phyloP scores from a whole-genome alignment of 53 echinoderm and acorn worm genomes.

The Pentamera pediparva region DNA sequence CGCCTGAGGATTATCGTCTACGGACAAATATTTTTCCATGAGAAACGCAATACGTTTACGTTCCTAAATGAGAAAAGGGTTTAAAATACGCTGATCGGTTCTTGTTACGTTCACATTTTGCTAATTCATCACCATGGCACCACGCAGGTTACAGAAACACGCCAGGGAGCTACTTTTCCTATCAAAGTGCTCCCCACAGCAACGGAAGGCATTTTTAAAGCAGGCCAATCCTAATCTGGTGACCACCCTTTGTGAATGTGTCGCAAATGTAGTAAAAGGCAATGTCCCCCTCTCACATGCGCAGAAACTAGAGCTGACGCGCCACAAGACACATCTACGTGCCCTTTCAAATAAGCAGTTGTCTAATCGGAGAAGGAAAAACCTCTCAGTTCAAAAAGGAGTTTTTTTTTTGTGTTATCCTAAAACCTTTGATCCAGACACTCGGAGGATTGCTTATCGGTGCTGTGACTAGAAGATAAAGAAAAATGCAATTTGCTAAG shows the following conservation, averaged over 20 bases:
- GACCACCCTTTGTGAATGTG: slow-evolving; percentile 54
- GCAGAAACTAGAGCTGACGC: slow-evolving; percentile 40
- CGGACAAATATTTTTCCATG: slow-evolving; percentile 38
- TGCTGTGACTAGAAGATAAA: neutral
- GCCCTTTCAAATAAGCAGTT: slow-evolving; percentile 26
- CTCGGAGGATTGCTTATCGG: slow-evolving; percentile 14
- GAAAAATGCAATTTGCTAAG: slow-evolving; percentile 33
- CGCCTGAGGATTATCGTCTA: slow-evolving; percentile 37
- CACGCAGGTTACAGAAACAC: slow-evolving; percentile 22
- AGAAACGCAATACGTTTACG: slow-evolving; percentile 33
- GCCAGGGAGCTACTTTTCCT: slow-evolving; percentile 33
- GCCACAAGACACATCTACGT: slow-evolving; percentile 47
- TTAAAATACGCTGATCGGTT: no score
- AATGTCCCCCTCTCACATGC: slow-evolving; percentile 26
- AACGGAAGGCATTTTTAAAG: slow-evolving; percentile 35
- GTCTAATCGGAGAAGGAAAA: slow-evolving; percentile 16
- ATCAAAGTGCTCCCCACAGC: slow-evolving; percentile 36
- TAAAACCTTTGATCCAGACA: slow-evolving; percentile 36
- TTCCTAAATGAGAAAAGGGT: neutral
- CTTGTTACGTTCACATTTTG: no score
- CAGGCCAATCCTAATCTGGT: slow-evolving; percentile 31
- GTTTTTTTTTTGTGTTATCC: slow-evolving; percentile 41
- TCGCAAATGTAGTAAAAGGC: slow-evolving; percentile 51
- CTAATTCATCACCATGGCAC: neutral
- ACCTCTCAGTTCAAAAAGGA: slow-evolving; percentile 34